These are phyloP conservation scores for Lemur catta DNA, from an alignment of 2,797 vertebrate genomes.

Conservation along the genomic window DNA sequence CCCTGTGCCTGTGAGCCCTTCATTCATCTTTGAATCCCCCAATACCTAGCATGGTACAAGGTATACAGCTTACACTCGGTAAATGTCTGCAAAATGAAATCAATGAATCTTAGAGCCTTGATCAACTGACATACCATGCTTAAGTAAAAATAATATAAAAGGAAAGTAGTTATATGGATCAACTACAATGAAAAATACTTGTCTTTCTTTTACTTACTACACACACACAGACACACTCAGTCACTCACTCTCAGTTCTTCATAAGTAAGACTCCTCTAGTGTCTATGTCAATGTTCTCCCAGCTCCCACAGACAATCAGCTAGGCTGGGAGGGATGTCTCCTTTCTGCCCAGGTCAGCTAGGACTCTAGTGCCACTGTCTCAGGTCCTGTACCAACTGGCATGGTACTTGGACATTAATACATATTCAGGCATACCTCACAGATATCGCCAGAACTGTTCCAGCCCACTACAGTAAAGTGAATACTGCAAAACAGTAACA, in stretches of 20 bases:
- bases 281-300: not conserved
- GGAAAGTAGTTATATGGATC: not conserved
- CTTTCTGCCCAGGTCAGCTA: not conserved
- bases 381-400: not conserved
- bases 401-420: not conserved
- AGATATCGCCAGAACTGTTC: not conserved
- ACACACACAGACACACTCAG: not conserved
- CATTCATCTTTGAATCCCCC: not conserved
- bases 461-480: not conserved
- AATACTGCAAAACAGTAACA: not conserved
- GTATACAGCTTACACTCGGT: not conserved
- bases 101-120: not conserved
- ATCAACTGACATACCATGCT: not conserved
- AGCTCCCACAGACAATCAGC: not conserved
- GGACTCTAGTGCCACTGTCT: not conserved
- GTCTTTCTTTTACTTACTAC: not conserved
- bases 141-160: slow-evolving; percentile 6
- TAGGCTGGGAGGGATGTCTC: not conserved
- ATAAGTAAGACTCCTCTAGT: not conserved
- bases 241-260: not conserved
- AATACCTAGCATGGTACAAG: not conserved
- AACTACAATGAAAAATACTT: not conserved
- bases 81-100: not conserved
- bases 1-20: not conserved
- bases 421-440: not conserved